Conservation (phyloP, 2,113 vertebrate species). For the Ctenodactylus gundi region DNA sequence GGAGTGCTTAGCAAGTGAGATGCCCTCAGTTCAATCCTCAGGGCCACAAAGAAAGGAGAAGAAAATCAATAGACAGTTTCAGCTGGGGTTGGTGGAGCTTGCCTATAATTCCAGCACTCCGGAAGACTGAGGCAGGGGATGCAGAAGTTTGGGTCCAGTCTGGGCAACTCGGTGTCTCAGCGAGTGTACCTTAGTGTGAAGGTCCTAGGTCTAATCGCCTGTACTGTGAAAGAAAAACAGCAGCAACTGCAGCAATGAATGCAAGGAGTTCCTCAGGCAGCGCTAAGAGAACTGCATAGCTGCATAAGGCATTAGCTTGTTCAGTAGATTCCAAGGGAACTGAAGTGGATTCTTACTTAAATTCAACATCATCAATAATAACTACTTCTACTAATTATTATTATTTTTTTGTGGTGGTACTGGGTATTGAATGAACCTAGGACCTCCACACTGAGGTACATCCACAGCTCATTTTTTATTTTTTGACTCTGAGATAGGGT, state of each 20-base stretch:
- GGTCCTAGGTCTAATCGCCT: too few species aligned
- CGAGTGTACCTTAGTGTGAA: neutral
- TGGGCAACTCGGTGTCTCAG: neutral
- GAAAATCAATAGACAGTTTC: neutral
- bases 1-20: neutral
- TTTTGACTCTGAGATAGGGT: too few species aligned
- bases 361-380: neutral
- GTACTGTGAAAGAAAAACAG: neutral
- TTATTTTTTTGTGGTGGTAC: too few species aligned
- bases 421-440: too few species aligned
- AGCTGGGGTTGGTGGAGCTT: neutral
- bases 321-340: neutral
- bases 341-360: neutral
- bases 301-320: neutral
- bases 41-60: neutral
- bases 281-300: too few species aligned
- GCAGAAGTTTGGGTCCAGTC: neutral
- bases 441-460: too few species aligned
- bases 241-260: too few species aligned
- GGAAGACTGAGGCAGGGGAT: neutral
- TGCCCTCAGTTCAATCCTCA: neutral
- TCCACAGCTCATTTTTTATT: too few species aligned
- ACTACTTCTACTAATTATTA: too few species aligned
- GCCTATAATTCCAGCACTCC: neutral
- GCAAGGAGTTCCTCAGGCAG: too few species aligned